Percentiles rank a stretch among this genome's conserved stretches.
Evolutionary conservation across 2,888 invertebrate species (phyloP).

Genomic region (Cosmorhoe ocellata): DNA sequence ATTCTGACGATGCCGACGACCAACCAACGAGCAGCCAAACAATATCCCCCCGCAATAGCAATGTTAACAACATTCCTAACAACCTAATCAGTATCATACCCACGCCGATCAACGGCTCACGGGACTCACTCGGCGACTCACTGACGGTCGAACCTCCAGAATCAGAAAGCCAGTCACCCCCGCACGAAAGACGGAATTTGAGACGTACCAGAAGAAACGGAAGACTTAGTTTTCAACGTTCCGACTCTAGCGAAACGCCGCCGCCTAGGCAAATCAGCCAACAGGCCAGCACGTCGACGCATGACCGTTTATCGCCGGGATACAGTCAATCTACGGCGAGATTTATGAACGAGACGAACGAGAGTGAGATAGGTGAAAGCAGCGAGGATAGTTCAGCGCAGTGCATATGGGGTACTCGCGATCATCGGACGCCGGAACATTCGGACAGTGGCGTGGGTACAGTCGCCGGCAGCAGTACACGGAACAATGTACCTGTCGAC

Average conservation of each 20-base stretch:
- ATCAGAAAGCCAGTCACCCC: slow-evolving; percentile 26
- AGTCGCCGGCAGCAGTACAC: slow-evolving; percentile 59
- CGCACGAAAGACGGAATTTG: slow-evolving; percentile 48
- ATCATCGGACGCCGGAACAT: slow-evolving; percentile 40
- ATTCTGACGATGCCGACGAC: slow-evolving; percentile 83
- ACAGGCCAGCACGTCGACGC: slow-evolving; percentile 45
- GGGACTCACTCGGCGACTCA: slow-evolving; percentile 68
- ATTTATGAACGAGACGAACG: slow-evolving; percentile 77
- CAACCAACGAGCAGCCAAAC: slow-evolving; percentile 70
- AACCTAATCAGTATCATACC: slow-evolving; percentile 82
- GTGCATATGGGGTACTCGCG: slow-evolving; percentile 7
- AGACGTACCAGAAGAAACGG: slow-evolving; percentile 60
- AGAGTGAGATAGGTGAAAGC: slow-evolving; percentile 73
- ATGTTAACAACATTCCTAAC: slow-evolving; percentile 50
- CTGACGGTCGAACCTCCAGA: slow-evolving; percentile 48
- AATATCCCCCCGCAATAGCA: slow-evolving; percentile 57
- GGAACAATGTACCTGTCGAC: slow-evolving; percentile 51
- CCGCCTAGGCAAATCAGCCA: slow-evolving; percentile 55
- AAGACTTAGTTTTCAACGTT: slow-evolving; percentile 53
- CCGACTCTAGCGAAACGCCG: slow-evolving; percentile 70
- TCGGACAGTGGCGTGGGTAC: slow-evolving; percentile 73
- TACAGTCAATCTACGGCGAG: slow-evolving; percentile 69
- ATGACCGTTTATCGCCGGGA: slow-evolving; percentile 52
- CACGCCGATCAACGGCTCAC: slow-evolving; percentile 83
- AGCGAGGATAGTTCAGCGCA: slow-evolving; percentile 38